phyloP scores from a whole-genome alignment of 2,113 vertebrate genomes.

The Ophiodon elongatus region DNA sequence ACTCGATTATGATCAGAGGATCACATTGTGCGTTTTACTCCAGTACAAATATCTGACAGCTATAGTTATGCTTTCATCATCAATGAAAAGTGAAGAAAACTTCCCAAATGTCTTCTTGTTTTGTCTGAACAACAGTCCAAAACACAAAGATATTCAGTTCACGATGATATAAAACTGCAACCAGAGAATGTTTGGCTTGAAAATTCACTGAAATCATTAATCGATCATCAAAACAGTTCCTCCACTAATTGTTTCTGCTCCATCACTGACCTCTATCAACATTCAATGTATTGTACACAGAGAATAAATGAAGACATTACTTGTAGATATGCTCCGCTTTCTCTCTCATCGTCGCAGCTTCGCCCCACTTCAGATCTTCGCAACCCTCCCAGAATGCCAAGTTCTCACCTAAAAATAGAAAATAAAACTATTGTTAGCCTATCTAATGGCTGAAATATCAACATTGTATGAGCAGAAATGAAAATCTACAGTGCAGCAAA shows the following conservation, averaged over 20 bases:
- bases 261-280: neutral
- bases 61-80: neutral
- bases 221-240: neutral
- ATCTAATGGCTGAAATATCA: neutral
- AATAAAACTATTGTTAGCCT: neutral
- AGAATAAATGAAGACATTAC: conserved; percentile 75
- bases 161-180: neutral
- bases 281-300: neutral
- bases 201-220: neutral
- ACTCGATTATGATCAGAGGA: neutral
- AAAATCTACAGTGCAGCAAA: neutral
- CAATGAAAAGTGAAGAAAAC: neutral
- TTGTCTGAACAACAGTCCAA: neutral
- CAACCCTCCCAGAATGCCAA: conserved; percentile 98
- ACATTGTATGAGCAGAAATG: neutral
- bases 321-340: conserved; percentile 98
- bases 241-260: neutral
- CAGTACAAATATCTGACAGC: neutral
- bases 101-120: neutral
- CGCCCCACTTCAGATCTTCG: conserved; percentile 96
- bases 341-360: conserved; percentile 94
- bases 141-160: neutral
- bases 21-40: neutral
- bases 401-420: conserved; percentile 90
- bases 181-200: neutral